Evolutionary conservation across 2,888 invertebrate genomes (phyloP).

Genomic region (Gryllus longicercus): DNA sequence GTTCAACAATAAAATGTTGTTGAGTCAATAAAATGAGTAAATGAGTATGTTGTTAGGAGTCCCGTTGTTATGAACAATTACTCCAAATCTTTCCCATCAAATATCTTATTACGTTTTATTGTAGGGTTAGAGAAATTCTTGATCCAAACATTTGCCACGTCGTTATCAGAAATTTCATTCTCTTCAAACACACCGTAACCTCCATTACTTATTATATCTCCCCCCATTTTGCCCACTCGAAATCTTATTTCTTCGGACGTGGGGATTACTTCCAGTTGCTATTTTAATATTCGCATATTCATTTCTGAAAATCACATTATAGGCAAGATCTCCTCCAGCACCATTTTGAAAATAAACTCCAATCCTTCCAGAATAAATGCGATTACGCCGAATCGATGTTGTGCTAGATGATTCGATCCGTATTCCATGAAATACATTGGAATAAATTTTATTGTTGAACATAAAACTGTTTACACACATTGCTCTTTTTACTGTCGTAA

Average conservation of each 20-base stretch:
- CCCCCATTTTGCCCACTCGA: conserved; percentile 99
- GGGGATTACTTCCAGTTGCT: conserved; percentile 92
- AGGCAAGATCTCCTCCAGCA: conserved; percentile 96
- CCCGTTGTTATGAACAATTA: conserved; percentile 99
- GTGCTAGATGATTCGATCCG: conserved; percentile 93
- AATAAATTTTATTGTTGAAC: conserved; percentile 97
- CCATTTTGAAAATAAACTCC: conserved; percentile 99
- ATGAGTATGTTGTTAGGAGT: no score
- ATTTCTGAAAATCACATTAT: conserved; percentile 99
- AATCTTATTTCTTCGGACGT: conserved; percentile 96
- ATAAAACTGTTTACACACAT: conserved; percentile 97
- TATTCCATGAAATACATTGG: conserved; percentile 89
- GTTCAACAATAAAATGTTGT: no score
- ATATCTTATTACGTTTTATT: conserved; percentile 93
- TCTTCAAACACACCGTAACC: conserved; percentile 97
- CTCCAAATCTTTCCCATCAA: conserved; percentile 96
- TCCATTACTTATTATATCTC: conserved; percentile 96
- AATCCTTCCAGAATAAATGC: conserved; percentile 96
- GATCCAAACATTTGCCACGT: conserved; percentile 99
- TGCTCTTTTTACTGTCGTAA: conserved; percentile 98
- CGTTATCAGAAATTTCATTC: conserved; percentile 99
- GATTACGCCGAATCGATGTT: conserved; percentile 89
- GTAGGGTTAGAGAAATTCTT: conserved; percentile 99
- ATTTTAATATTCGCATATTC: conserved; percentile 98
- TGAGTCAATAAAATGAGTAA: no score